phyloP scores from a whole-genome alignment of 2,888 invertebrate genomes.

The Serrognathus titanus region DNA sequence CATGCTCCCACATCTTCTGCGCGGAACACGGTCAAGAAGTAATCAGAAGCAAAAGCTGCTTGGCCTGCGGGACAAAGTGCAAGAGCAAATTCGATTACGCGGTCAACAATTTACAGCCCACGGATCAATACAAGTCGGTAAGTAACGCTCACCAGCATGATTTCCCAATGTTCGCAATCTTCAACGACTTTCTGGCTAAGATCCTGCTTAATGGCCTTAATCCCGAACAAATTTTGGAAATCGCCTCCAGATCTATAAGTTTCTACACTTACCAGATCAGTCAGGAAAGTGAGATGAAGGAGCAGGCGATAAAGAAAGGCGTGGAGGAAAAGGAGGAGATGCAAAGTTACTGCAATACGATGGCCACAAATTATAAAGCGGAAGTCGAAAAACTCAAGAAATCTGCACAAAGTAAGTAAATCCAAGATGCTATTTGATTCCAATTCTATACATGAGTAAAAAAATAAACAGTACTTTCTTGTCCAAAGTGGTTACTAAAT shows the following conservation, averaged over 20 bases:
- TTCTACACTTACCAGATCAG: conserved; percentile 26
- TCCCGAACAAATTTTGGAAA: conserved; percentile 55
- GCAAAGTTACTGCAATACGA: conserved; percentile 8
- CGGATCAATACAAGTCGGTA: conserved; percentile 55
- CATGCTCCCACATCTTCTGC: conserved; percentile 57
- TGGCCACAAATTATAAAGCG: conserved; percentile 19
- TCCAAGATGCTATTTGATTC: too few species aligned
- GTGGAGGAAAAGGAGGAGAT: conserved; percentile 22
- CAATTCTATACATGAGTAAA: too few species aligned
- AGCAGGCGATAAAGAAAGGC: conserved; percentile 13
- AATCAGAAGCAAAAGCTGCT: conserved; percentile 52
- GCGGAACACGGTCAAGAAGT: conserved; percentile 54
- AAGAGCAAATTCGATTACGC: conserved; percentile 55
- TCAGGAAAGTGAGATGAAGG: conserved; percentile 23
- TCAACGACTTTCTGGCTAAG: conserved; percentile 7
- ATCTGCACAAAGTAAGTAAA: conserved; percentile 7
- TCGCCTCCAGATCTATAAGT: conserved; percentile 53
- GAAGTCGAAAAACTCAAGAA: conserved; percentile 17
- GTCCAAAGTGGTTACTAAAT: too few species aligned
- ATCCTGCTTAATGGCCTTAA: conserved; percentile 49
- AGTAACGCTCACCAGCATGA: conserved; percentile 30
- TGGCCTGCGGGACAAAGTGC: conserved; percentile 53
- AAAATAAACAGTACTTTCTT: too few species aligned
- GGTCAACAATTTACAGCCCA: conserved; percentile 53
- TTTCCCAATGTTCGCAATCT: too few species aligned